A percentile compares a stretch with the other conserved stretches of the same genome.
phyloP scores from a whole-genome alignment of 2,113 vertebrate species.

The Cryptoleucopteryx plumbea region DNA sequence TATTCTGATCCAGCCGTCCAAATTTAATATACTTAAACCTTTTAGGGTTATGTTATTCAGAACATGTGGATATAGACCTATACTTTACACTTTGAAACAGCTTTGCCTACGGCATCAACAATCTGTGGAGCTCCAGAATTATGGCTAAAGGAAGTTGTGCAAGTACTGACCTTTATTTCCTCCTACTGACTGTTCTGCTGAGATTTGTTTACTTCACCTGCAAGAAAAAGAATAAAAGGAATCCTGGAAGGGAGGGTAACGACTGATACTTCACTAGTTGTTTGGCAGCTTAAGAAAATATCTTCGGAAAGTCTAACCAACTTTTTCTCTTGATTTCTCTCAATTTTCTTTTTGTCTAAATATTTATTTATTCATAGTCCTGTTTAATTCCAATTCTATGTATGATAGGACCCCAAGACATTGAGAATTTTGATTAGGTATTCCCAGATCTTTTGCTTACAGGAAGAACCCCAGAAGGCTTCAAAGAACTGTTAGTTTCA shows the following conservation, averaged over 20 bases:
- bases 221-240: neutral
- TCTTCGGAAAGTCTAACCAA: neutral
- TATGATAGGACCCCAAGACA: neutral
- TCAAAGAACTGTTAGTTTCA: neutral
- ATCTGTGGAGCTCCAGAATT: neutral
- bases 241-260: neutral
- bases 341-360: neutral
- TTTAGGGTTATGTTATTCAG: neutral
- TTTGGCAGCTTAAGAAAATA: neutral
- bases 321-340: neutral
- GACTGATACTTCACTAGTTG: neutral
- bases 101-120: conserved; percentile 1
- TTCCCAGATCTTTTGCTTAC: neutral
- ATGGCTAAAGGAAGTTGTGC: neutral
- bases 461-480: neutral
- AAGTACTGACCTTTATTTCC: neutral
- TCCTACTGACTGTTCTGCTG: neutral
- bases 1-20: neutral
- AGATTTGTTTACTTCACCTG: neutral
- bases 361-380: neutral
- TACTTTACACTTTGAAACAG: neutral
- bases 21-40: conserved; percentile 6
- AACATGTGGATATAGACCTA: neutral
- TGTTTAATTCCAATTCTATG: neutral
- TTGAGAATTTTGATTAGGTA: neutral